Conservation (phyloP, 92 coral and sea anemone genomes). For the Actinernus sp. region DNA sequence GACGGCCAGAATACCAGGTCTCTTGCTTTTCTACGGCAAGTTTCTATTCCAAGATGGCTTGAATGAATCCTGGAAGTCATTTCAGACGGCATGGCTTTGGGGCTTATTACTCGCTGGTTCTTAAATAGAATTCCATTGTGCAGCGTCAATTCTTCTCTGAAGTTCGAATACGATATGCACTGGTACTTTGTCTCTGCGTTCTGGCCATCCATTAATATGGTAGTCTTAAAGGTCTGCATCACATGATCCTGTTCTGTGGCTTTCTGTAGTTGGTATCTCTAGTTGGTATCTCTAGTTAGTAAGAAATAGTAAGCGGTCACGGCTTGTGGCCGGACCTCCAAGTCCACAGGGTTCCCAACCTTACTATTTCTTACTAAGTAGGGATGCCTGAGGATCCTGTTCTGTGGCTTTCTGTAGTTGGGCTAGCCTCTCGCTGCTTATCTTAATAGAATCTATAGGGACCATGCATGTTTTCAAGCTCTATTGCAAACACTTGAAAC, state of each 20-base stretch:
- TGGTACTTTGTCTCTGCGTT: no score
- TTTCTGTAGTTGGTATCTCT: no score
- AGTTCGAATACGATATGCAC: slow-evolving; percentile 42
- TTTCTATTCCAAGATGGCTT: slow-evolving; percentile 46
- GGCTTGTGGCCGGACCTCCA: no score
- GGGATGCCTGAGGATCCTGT: no score
- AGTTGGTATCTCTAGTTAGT: no score
- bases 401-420: slow-evolving; percentile 35
- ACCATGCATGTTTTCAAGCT: slow-evolving; percentile 15
- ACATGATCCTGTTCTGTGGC: no score
- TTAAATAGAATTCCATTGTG: slow-evolving; percentile 52
- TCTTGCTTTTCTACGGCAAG: slow-evolving; percentile 26
- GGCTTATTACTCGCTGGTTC: slow-evolving; percentile 48
- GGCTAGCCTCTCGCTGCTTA: slow-evolving; percentile 41
- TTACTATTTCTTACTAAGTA: no score
- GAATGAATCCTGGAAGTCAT: slow-evolving; percentile 28
- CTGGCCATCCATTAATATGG: no score
- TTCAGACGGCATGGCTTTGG: slow-evolving; percentile 15
- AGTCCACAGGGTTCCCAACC: no score
- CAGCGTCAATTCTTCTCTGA: slow-evolving; percentile 40
- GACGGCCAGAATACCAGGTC: slow-evolving; percentile 26
- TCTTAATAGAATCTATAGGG: slow-evolving; percentile 16
- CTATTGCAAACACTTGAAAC: slow-evolving; percentile 50
- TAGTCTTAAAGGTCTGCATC: no score
- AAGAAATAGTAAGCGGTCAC: no score